phyloP scores from a whole-genome alignment of 1,140 invertebrate genomes.

The Coboldia fuscipes region DNA sequence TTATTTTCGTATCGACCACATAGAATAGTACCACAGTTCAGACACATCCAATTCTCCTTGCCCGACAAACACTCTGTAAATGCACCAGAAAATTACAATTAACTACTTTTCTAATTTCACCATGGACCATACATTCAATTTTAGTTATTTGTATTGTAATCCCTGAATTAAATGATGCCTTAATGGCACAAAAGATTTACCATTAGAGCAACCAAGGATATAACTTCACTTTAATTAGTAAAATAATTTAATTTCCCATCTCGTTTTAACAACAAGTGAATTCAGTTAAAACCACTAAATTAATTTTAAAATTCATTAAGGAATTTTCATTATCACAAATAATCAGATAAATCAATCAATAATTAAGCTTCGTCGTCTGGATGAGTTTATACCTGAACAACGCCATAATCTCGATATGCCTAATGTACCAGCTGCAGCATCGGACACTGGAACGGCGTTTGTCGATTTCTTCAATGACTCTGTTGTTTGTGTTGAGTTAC shows the following conservation, averaged over 20 bases:
- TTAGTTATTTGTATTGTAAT: too few relatives aligned
- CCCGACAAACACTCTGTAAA: slow-evolving; percentile 39
- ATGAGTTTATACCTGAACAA: slow-evolving; percentile 3
- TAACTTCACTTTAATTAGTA: neutral
- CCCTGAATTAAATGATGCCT: too few relatives aligned
- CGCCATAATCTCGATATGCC: neutral
- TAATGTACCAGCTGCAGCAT: neutral
- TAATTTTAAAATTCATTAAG: neutral
- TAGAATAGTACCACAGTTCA: slow-evolving; percentile 46
- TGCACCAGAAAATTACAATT: slow-evolving; percentile 4
- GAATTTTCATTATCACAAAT: neutral
- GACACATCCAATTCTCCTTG: slow-evolving; percentile 54
- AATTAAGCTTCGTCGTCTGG: neutral
- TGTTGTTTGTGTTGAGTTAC: slow-evolving; percentile 1
- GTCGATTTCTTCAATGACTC: neutral
- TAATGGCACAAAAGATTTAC: too few relatives aligned
- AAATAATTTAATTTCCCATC: neutral
- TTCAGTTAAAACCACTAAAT: neutral
- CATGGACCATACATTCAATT: too few relatives aligned
- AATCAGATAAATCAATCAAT: neutral
- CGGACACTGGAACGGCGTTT: neutral
- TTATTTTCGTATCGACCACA: slow-evolving; percentile 61
- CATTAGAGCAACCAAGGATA: neutral
- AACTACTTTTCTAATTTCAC: too few relatives aligned
- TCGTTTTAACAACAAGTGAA: neutral